These are phyloP conservation scores for Sciaenops ocellatus DNA, from an alignment of 2,797 vertebrate species.

Conservation along the genomic window DNA sequence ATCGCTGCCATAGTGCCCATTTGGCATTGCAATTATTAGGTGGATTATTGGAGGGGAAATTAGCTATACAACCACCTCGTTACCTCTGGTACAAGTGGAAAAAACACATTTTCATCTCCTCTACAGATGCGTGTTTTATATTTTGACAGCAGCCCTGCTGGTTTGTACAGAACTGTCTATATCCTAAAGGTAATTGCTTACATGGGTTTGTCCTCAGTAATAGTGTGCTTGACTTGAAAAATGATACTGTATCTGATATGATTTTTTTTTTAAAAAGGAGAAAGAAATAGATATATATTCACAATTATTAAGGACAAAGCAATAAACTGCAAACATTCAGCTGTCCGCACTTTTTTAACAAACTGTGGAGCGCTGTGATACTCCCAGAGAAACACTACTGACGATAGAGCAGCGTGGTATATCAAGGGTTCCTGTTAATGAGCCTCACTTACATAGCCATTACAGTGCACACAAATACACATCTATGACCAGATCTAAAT, in stretches of 20 bases:
- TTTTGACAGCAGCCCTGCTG: constrained; percentile 37
- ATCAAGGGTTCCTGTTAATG: constrained; percentile 8
- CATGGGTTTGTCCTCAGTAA: constrained; percentile 27
- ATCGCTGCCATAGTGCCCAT: constrained; percentile 28
- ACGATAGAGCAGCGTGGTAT: background rate
- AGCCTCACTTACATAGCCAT: background rate
- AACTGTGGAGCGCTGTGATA: constrained; percentile 6
- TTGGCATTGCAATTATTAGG: constrained; percentile 20
- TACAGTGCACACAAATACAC: constrained; percentile 5
- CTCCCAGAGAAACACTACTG: background rate
- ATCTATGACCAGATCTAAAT: constrained; percentile 15
- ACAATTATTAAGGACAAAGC: constrained; percentile 39
- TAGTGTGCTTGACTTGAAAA: constrained; percentile 50
- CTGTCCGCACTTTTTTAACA: constrained; percentile 23
- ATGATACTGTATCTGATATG: constrained; percentile 18
- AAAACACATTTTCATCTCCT: constrained; percentile 1
- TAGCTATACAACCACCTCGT: constrained; percentile 17
- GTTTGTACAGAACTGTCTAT: constrained; percentile 15
- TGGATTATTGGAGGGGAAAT: constrained; percentile 3
- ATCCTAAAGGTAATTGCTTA: constrained; percentile 19
- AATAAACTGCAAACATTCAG: constrained; percentile 28
- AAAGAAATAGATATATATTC: background rate
- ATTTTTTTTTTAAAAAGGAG: constrained; percentile 13
- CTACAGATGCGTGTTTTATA: constrained; percentile 5
- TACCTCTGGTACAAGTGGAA: background rate